Conservation (phyloP, 2,888 invertebrate species). For the Hermodice carunculata region DNA sequence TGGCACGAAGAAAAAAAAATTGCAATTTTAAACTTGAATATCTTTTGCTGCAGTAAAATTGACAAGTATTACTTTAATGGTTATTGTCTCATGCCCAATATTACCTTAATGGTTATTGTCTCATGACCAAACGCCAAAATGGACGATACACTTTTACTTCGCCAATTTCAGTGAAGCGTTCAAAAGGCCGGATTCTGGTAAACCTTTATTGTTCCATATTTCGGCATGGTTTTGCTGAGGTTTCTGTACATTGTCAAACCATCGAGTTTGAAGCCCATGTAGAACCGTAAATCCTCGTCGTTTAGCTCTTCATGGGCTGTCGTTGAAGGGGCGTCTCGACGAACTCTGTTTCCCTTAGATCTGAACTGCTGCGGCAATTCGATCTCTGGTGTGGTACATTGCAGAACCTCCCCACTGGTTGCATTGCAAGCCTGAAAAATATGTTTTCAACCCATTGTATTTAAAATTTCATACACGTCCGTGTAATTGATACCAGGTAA, state of each 20-base stretch:
- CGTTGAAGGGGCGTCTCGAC: background rate
- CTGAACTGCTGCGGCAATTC: background rate
- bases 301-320: slow-evolving; percentile 11
- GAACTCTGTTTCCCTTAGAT: background rate
- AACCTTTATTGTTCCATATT: slow-evolving; percentile 23
- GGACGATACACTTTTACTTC: slow-evolving; percentile 15
- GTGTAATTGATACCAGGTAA: too few species aligned
- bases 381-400: slow-evolving; percentile 32
- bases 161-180: slow-evolving; percentile 6
- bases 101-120: slow-evolving; percentile 18
- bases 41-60: too few species aligned
- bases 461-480: too few species aligned
- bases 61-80: slow-evolving; percentile 20
- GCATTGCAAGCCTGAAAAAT: slow-evolving; percentile 22
- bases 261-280: slow-evolving; percentile 33
- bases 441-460: too few species aligned
- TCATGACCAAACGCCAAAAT: slow-evolving; percentile 23
- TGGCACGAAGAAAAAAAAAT: too few species aligned
- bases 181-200: slow-evolving; percentile 29
- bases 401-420: background rate
- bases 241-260: slow-evolving; percentile 29
- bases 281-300: slow-evolving; percentile 23
- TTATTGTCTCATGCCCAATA: background rate
- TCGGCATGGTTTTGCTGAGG: slow-evolving; percentile 20
- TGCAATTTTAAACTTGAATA: too few species aligned